Evolutionary conservation across 2,113 vertebrate species (phyloP).

Genomic region (Phasianus colchicus): DNA sequence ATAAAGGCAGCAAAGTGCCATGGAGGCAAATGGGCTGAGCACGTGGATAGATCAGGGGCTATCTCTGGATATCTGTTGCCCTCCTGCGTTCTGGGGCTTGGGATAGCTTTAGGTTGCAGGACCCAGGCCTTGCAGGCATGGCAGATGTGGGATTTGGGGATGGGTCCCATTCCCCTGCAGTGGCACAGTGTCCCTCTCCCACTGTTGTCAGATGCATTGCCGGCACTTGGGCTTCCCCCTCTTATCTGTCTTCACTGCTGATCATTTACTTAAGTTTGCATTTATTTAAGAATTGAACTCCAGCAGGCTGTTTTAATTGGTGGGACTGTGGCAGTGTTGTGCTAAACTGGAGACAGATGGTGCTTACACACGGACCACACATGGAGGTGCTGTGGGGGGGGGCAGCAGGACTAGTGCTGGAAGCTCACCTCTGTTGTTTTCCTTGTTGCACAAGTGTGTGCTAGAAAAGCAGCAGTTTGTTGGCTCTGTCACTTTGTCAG

Average conservation of each 20-base stretch:
- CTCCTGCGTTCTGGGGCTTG: background rate
- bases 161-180: background rate
- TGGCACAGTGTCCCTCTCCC: background rate
- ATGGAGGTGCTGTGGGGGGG: constrained; percentile 35
- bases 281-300: constrained; percentile 49
- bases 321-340: constrained; percentile 52
- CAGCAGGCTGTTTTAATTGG: constrained; percentile 59
- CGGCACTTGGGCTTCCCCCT: background rate
- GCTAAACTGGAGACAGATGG: constrained; percentile 78
- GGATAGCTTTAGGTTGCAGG: background rate
- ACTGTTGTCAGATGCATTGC: background rate
- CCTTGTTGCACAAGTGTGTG: accelerated
- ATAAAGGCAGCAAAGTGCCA: background rate
- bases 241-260: constrained; percentile 3
- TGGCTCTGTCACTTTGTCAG: accelerated
- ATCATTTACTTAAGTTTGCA: constrained; percentile 20
- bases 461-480: background rate
- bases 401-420: background rate
- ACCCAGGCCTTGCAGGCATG: background rate
- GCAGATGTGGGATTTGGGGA: background rate
- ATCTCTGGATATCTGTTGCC: background rate
- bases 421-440: background rate
- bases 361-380: constrained; percentile 64
- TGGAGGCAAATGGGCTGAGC: background rate
- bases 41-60: background rate